Evolutionary conservation across 2,888 invertebrate genomes (phyloP), one percentile per base, ranked within the genome.

Genomic region (Sminthurinus aureus): DNA sequence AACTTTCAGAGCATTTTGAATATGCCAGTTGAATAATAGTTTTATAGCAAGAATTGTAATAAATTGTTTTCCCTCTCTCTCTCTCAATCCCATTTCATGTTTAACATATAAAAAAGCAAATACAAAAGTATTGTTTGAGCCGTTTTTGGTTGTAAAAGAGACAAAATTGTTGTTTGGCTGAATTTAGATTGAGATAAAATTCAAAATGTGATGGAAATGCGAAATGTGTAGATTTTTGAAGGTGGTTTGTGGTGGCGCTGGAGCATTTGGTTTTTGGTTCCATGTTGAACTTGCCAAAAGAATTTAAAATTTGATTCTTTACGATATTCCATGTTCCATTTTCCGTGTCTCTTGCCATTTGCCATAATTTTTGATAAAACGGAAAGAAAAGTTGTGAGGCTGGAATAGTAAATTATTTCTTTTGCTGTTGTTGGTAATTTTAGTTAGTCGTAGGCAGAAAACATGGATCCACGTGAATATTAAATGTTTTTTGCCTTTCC

Each of bases 401-500:
- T n/a, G n/a, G 15, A 20, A 58, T 51, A 78, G 78, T 80, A 80
- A 52, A 80, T 80, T 71, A 80, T 80, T 24, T 22, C 52, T n/a
- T 0, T 71, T 51, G 50, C n/a, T 52, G 58, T 52, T 22, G 15
- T 71, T 38, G 38, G 38, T 38, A 38, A 6, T 38, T 38, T 38
- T 38, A 38, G 38, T 38, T 38, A 6, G 3, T 38, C 38, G 38
- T 38, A 38, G 1, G 71, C 52, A 51, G 71, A 80, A 77, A 51
- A 80, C 73, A 15, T 51, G 67, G 80, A 52, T 80, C 51, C 51
- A 80, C 71, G 80, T 67, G 71, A 18, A 80, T 20, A 15, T 50
- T 71, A 80, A 69, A 76, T 76, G 71, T 20, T 52, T 80, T 80
- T 79, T 80, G 52, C 71, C 22, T 52, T 80, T 80, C 38, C 38